phyloP scores from a whole-genome alignment of 2,113 vertebrate genomes.

The Thunnus maccoyii region DNA sequence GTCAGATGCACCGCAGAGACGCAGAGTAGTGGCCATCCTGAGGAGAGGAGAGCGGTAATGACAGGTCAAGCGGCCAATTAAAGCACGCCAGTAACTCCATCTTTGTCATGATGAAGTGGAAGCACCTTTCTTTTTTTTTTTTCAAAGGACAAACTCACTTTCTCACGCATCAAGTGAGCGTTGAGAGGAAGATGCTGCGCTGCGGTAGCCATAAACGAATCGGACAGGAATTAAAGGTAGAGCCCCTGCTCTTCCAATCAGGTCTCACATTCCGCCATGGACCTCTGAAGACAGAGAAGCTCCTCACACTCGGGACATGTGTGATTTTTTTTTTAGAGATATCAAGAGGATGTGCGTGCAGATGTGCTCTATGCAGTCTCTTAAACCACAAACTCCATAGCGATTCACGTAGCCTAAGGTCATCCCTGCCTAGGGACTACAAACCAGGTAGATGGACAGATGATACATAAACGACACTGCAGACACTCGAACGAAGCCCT shows the following conservation, averaged over 20 bases:
- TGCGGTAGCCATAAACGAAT: slow-evolving; percentile 45
- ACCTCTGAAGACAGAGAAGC: background rate
- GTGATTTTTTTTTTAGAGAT: background rate
- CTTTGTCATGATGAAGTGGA: slow-evolving; percentile 25
- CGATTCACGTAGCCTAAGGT: slow-evolving; percentile 40
- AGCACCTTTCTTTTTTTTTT: slow-evolving; percentile 16
- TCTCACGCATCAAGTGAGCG: background rate
- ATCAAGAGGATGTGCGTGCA: background rate
- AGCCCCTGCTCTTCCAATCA: slow-evolving; percentile 8
- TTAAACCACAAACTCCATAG: slow-evolving; percentile 34
- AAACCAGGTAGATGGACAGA: slow-evolving; percentile 8
- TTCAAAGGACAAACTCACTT: slow-evolving; percentile 36
- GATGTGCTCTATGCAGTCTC: slow-evolving; percentile 1
- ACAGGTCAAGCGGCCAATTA: slow-evolving; percentile 64
- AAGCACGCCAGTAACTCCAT: slow-evolving; percentile 37
- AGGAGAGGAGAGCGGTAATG: slow-evolving; percentile 28
- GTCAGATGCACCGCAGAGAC: slow-evolving; percentile 24
- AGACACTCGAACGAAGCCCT: slow-evolving; percentile 24
- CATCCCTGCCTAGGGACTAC: slow-evolving; percentile 15
- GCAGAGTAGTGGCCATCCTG: slow-evolving; percentile 25
- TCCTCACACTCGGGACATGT: background rate
- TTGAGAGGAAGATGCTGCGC: slow-evolving; percentile 37
- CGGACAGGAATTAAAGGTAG: slow-evolving; percentile 15
- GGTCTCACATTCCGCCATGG: slow-evolving; percentile 15
- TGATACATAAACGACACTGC: slow-evolving; percentile 18